These are phyloP conservation scores for Genyomyrus donnyi DNA, from an alignment of 2,113 vertebrate species.

Conservation along the genomic window DNA sequence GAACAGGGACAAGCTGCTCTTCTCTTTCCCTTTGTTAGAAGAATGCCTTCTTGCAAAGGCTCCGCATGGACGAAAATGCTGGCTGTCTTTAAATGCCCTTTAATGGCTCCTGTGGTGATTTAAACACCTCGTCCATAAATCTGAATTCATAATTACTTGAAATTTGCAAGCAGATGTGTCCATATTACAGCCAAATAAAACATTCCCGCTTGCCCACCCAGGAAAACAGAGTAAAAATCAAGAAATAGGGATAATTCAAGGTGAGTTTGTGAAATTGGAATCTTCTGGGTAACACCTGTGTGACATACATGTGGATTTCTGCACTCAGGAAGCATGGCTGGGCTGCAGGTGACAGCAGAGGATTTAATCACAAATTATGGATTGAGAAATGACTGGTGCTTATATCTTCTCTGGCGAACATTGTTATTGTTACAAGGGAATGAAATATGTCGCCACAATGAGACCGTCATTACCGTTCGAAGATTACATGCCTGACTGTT, in stretches of 20 bases:
- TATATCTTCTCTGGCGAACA: not conserved
- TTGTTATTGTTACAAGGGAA: not conserved
- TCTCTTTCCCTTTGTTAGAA: not conserved
- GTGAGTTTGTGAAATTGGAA: not conserved
- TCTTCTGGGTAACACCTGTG: not conserved
- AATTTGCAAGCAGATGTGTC: not conserved
- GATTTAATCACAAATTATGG: slow-evolving; percentile 1
- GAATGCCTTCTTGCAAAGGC: not conserved
- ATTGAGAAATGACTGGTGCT: not conserved
- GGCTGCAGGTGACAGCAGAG: not conserved
- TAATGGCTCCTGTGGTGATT: not conserved
- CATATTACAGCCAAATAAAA: not conserved
- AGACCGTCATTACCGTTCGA: not conserved
- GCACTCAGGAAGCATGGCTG: not conserved
- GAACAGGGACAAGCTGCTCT: not conserved
- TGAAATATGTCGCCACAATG: not conserved
- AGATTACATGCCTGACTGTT: not conserved
- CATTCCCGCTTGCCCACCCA: not conserved
- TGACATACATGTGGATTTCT: not conserved
- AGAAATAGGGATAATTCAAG: not conserved
- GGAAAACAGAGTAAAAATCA: not conserved
- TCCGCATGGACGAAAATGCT: not conserved
- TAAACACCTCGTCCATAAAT: not conserved
- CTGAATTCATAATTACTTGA: not conserved
- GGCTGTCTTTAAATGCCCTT: not conserved